Evolutionary conservation across 2,797 vertebrate genomes (phyloP), one percentile per base, ranked within the genome.

Genomic region (Urocyon cinereoargenteus): DNA sequence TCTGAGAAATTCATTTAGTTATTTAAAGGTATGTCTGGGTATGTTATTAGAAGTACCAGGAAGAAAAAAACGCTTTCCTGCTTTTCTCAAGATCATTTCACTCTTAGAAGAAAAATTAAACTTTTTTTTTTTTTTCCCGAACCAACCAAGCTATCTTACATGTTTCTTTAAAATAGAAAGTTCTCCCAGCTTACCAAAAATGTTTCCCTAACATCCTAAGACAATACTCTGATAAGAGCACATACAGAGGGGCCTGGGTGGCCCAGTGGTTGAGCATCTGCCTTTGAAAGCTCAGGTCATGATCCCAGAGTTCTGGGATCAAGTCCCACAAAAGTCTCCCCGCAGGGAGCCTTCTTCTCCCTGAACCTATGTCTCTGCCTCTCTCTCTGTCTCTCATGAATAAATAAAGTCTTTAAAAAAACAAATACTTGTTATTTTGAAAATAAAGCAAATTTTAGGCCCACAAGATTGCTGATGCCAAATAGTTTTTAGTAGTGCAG

Each of bases 1-100:
- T 91, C 81, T 19, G 4, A 94, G 77, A 98, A 94, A 97, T 90
- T 66, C 36, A 96, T 83, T 96, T 86, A 96, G 81, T 92, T 96
- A 89, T 94, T 96, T 88, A 96, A 96, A 95, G 55, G 53, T 94
- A 95, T 86, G 14, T 83, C 94, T 97, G 68, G 53, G 31, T 66
- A 68, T 87, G 19, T 40, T 92, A 89, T 66, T 62, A 90, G 55
- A 96, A 82, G 6, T 77, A 15, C 62, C 34, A 22, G 36, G 75
- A 78, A 57, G 28, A 70, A 87, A 86, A 86, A 91, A 78, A 64
- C 0, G 7, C 19, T 91, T 92, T 92, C 55, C 36, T 95, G 51
- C 57, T 77, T 90, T 94, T 75, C 86, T 89, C 51, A 68, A 96
- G 77, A 89, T 91, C 31, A 90, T 70, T 88, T 97, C 64, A 90